A percentile compares a stretch with the other conserved stretches of the same genome.
Conservation (phyloP, 2,888 invertebrate genomes). For the Tuberolachnus salignus region DNA sequence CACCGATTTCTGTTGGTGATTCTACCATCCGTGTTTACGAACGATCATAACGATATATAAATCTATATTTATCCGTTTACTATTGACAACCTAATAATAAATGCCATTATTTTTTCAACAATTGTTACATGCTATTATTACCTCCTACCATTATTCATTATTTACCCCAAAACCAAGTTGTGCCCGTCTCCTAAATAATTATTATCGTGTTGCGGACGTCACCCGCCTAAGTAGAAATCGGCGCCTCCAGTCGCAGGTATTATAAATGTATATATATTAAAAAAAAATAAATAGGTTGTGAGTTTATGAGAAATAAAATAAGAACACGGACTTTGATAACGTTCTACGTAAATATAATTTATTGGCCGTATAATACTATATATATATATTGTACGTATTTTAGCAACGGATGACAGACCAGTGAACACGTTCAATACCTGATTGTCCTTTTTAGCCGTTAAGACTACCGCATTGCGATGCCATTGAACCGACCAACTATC, state of each 20-base stretch:
- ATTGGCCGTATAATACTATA: not conserved
- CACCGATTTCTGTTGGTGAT: too few relatives aligned
- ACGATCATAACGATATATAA: too few relatives aligned
- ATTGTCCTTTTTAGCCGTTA: constrained; percentile 38
- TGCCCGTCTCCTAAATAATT: not conserved
- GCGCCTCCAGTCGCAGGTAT: not conserved
- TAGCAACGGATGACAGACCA: not conserved
- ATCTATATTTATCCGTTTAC: too few relatives aligned
- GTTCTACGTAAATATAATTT: constrained; percentile 3
- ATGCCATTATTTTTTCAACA: too few relatives aligned
- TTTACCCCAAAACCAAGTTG: too few relatives aligned
- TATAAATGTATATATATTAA: too few relatives aligned
- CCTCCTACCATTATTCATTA: too few relatives aligned
- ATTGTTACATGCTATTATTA: too few relatives aligned
- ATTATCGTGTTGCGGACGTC: not conserved
- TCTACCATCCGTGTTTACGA: too few relatives aligned
- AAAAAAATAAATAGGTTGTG: not conserved
- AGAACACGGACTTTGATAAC: not conserved
- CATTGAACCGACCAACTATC: constrained; percentile 34
- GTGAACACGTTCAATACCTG: constrained; percentile 35
- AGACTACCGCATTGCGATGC: constrained; percentile 22
- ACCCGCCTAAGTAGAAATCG: not conserved
- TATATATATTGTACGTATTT: not conserved
- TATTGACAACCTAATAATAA: too few relatives aligned
- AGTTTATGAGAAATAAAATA: not conserved